Base-by-base conservation (phyloP, 2,888 invertebrate genomes). In the Papilio gigon region DNA sequence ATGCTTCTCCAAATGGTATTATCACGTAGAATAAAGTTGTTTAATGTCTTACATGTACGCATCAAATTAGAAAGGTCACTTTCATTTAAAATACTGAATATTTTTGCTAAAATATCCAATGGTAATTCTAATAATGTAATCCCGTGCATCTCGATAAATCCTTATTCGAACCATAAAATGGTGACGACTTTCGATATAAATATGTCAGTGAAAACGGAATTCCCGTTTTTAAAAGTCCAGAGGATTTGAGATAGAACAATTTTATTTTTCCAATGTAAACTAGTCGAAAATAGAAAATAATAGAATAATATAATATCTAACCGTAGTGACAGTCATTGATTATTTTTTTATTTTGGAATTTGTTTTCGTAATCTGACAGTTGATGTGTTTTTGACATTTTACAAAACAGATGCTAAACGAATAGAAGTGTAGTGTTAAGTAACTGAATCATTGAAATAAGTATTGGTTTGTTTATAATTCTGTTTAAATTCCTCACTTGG, bases 1-100 rank as follows among this genome's bases (percentile, higher is more conserved):
- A 79, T 71, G 20, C 73, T 74, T 71, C 84, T 85, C 91, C 91
- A 91, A 63, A 90, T 77, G 22, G 75, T 76, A 74, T 82, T 86
- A 71, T 87, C 82, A 65, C 82, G 79, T 61, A 80, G 65, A 66
- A 92, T 80, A 17, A 88, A 56, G 68, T 82, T 74, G 58, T 75
- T 77, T 27, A 91, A 73, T 58, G 76, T 72, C 81, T 85, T 89
- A 74, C 89, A 88, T 27, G 87, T 82, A 59, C 85, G 71, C 80
- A 90, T 88, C 65, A 90, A 73, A 82, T 82, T 88, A 65, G 75
- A 72, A 50, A 92, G 73, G 70, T 92, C 91, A 60, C 70, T 6
- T 71, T 78, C 44, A 47, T 74, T 67, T 70, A 91, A 77, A 60
- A 80, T 76, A 68, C 74, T 81, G 20, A 89, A 77, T 70, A 91